These are phyloP conservation scores for Spisula solida DNA, from an alignment of 2,888 invertebrate genomes.

Conservation along the genomic window DNA sequence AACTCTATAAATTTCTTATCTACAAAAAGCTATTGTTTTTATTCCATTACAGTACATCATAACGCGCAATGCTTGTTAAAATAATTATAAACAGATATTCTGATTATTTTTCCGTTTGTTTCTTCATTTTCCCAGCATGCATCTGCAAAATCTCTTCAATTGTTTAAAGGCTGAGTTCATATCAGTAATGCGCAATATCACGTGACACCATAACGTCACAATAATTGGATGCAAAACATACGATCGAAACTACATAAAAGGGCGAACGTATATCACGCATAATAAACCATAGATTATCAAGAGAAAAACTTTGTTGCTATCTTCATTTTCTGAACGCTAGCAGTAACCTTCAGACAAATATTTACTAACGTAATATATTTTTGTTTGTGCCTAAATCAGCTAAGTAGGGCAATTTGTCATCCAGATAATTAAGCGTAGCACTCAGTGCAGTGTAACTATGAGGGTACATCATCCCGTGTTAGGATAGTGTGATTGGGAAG, in stretches of 20 bases:
- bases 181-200: neutral
- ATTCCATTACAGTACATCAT: neutral
- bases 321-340: neutral
- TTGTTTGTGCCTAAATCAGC: neutral
- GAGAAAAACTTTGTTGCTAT: neutral
- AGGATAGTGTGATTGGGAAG: too few relatives aligned
- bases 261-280: neutral
- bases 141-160: neutral
- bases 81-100: neutral
- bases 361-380: neutral
- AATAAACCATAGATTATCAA: neutral
- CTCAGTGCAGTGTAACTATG: too few relatives aligned
- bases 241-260: neutral
- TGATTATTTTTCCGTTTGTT: neutral
- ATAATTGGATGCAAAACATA: neutral
- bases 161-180: neutral
- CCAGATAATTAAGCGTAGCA: too few relatives aligned
- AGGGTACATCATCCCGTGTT: too few relatives aligned
- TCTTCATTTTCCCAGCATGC: neutral
- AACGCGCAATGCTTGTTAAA: neutral
- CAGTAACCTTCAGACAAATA: neutral
- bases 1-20: neutral
- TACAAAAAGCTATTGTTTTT: neutral
- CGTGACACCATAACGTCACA: neutral
- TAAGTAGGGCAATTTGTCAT: too few relatives aligned